These are phyloP conservation scores for Lepus oiostolus DNA, from an alignment of 2,797 vertebrate genomes.

Conservation along the genomic window DNA sequence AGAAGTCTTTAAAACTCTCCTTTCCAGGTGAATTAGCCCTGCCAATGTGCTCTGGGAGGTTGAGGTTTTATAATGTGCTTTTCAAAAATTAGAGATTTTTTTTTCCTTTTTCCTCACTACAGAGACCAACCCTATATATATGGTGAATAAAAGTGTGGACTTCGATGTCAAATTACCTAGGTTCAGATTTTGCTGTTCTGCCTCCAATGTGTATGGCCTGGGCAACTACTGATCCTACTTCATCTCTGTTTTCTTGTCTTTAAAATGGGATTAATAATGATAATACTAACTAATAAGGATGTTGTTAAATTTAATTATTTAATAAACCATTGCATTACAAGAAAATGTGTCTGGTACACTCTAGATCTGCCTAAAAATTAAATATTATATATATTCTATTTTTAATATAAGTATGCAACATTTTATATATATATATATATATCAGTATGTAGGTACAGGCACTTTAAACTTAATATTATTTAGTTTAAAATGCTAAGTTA, in stretches of 20 bases:
- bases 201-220: too few relatives aligned
- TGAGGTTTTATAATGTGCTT: not conserved
- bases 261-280: not conserved
- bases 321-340: not conserved
- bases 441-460: not conserved
- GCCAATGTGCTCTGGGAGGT: accelerated
- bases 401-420: not conserved
- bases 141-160: not conserved
- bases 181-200: not conserved
- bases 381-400: not conserved
- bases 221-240: not conserved
- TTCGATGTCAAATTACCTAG: not conserved
- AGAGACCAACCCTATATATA: not conserved
- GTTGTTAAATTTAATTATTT: not conserved
- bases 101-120: too few relatives aligned
- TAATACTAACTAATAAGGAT: too few relatives aligned
- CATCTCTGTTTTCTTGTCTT: not conserved
- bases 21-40: not conserved
- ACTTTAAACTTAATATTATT: not conserved
- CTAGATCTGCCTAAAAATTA: not conserved
- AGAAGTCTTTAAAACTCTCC: not conserved
- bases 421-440: too few relatives aligned
- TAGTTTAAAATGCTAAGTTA: too few relatives aligned
- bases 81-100: not conserved
- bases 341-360: not conserved